These are phyloP conservation scores for Poeciliopsis gracilis DNA, from an alignment of 2,797 vertebrate species.

Conservation along the genomic window DNA sequence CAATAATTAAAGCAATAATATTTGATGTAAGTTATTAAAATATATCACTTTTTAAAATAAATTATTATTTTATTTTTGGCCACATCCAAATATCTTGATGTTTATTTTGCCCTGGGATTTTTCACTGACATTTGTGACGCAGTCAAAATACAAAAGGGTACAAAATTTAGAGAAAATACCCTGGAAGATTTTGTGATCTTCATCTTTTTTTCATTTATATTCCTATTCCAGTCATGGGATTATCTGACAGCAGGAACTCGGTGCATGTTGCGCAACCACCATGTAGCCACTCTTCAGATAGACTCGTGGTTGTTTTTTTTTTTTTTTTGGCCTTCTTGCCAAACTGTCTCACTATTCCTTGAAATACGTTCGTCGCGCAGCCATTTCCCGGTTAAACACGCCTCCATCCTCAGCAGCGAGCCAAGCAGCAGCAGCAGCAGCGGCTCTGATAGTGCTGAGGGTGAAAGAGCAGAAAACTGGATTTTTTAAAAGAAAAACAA, in stretches of 20 bases:
- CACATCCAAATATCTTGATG: neutral
- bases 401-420: slow-evolving; percentile 13
- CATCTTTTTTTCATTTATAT: neutral
- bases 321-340: slow-evolving; percentile 9
- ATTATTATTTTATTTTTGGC: neutral
- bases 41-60: neutral
- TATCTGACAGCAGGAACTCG: too few relatives aligned
- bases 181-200: neutral
- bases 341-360: slow-evolving; percentile 40
- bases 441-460: neutral
- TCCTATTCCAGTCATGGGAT: neutral
- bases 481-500: neutral
- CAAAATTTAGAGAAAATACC: too few relatives aligned
- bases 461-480: neutral
- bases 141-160: neutral
- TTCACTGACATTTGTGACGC: neutral
- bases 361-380: slow-evolving; percentile 51
- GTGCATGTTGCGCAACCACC: neutral
- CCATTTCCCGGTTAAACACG: slow-evolving; percentile 61
- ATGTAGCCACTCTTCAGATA: neutral
- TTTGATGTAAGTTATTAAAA: neutral
- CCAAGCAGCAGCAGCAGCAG: neutral
- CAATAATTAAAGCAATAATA: neutral
- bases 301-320: neutral
- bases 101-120: neutral